These are phyloP conservation scores for Steatocranus sp. DNA, from an alignment of 2,797 vertebrate genomes.

Conservation along the genomic window DNA sequence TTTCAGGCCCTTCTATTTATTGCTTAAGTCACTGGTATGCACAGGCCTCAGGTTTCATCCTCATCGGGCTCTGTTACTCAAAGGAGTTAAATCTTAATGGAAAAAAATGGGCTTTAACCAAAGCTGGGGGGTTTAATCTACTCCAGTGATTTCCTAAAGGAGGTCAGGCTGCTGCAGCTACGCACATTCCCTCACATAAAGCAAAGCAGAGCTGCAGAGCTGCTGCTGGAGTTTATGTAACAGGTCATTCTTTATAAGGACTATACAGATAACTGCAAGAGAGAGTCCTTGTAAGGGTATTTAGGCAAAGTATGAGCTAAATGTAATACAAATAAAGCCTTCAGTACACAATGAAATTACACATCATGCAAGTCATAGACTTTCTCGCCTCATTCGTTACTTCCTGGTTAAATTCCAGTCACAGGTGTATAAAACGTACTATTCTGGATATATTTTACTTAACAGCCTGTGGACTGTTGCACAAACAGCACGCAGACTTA, in stretches of 20 bases:
- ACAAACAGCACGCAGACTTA: neutral
- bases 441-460: neutral
- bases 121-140: conserved; percentile 29
- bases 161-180: conserved; percentile 37
- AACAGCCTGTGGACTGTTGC: neutral
- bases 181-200: neutral
- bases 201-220: neutral
- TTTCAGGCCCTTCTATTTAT: conserved; percentile 82
- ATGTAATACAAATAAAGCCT: neutral
- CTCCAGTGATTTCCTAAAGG: conserved; percentile 25
- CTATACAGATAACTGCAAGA: conserved; percentile 4
- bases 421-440: neutral
- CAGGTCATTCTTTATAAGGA: conserved; percentile 57
- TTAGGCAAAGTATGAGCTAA: neutral
- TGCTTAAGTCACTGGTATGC: conserved; percentile 69
- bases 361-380: neutral
- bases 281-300: conserved; percentile 28
- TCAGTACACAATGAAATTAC: neutral
- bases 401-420: neutral
- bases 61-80: conserved; percentile 14
- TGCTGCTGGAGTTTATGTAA: conserved; percentile 50
- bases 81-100: conserved; percentile 18
- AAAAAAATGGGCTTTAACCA: conserved; percentile 26
- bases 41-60: conserved; percentile 66
- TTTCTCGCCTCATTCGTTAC: neutral